Evolutionary conservation across 2,797 vertebrate species (phyloP).

Genomic region (Botia kubotai): DNA sequence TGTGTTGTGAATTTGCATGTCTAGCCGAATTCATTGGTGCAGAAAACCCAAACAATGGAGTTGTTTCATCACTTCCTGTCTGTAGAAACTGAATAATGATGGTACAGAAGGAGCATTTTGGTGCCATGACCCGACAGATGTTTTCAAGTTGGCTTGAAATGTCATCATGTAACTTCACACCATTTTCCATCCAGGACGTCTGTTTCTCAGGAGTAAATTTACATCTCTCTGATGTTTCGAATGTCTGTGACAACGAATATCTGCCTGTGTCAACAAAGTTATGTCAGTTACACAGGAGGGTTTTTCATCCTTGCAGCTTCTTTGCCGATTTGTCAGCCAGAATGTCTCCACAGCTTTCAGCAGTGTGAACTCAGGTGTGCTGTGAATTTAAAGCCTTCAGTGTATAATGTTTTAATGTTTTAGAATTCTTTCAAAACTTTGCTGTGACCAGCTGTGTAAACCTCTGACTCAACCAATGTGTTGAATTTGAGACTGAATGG

Average conservation of each 20-base stretch:
- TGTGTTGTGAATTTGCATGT: neutral
- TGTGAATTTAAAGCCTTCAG: neutral
- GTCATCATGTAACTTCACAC: conserved; percentile 12
- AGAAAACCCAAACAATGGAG: neutral
- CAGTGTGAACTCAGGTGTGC: neutral
- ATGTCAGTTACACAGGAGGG: conserved; percentile 28
- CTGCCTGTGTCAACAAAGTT: conserved; percentile 39
- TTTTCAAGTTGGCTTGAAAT: conserved; percentile 8
- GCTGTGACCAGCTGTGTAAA: neutral
- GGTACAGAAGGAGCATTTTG: neutral
- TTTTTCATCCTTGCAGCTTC: conserved; percentile 21
- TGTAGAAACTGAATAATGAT: neutral
- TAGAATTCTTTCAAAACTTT: neutral
- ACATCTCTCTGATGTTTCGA: conserved; percentile 12
- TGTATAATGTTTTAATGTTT: too few relatives aligned
- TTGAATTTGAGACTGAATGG: neutral
- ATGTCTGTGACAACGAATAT: conserved; percentile 23
- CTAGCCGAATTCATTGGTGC: too few relatives aligned
- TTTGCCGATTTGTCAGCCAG: conserved; percentile 12
- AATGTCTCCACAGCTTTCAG: neutral
- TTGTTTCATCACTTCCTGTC: conserved; percentile 1
- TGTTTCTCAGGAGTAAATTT: conserved; percentile 18
- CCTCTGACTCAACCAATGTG: neutral
- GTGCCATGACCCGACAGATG: neutral
- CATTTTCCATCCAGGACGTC: conserved; percentile 1